Evolutionary conservation across 1,140 invertebrate species (phyloP), one percentile per base, ranked within the genome.

Genomic region (Lycorma delicatula): DNA sequence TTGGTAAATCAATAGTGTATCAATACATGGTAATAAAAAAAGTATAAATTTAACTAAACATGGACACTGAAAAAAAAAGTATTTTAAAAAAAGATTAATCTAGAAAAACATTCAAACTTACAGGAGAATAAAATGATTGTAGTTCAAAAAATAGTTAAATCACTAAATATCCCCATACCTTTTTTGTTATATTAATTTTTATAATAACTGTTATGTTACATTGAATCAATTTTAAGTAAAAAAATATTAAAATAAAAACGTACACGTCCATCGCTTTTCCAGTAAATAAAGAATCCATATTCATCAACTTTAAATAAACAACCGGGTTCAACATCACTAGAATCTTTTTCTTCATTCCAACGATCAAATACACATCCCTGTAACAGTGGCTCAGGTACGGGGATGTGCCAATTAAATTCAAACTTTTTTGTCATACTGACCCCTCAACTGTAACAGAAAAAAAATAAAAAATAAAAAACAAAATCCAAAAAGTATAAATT

Each of bases 271-370:
- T 97, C 94, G 70, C 93, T 95, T 74, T 98, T 97, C 96, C 95
- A 99, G 71, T 95, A 96, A 61, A 99, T 91, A 75, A 98, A 99
- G 78, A 98, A 99, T 44, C 95, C 96, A 78, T 93, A 95, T 72
- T 98, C 93, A 72, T 99, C 97, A 22, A 98, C 94, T 77, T 91
- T 91, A 71, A 99, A 94, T 54, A 84, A 71, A 66, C 93, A 96
- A 68, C 86, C 86, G 51, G 86, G 77, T 72, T 98, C 96, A 34
- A 91, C 79, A 61, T 92, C 87, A 13, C 83, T 83, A 66, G 89
- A 90, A 74, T 95, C 93, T 72, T 92, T 93, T 68, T 95, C 91
- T 74, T 99, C 97, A 56, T 92, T 91, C 93, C 95, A 99, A 62
- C 93, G 81, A 78, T 99, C 96, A 72, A 98, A 95, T 5, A 84